Evolutionary conservation across 2,113 vertebrate species (phyloP).

Genomic region (Proterorhinus semilunaris): DNA sequence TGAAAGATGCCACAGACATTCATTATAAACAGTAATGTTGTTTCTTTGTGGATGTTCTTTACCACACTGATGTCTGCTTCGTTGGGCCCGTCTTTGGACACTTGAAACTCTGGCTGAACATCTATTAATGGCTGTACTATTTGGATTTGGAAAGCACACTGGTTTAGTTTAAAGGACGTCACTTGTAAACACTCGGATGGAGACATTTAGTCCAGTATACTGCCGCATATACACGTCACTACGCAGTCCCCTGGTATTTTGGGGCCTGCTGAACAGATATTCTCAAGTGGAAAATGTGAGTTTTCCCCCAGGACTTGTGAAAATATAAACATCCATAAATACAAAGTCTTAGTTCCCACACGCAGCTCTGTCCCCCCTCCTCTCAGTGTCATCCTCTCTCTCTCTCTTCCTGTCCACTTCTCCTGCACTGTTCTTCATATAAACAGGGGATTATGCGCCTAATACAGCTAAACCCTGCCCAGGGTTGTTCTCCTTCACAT

Average conservation of each 20-base stretch:
- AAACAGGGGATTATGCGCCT: constrained; percentile 36
- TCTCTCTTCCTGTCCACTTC: constrained; percentile 34
- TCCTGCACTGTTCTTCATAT: constrained; percentile 22
- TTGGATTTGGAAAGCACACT: constrained; percentile 26
- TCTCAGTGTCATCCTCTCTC: constrained; percentile 35
- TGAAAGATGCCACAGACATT: constrained; percentile 12
- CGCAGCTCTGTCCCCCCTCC: constrained; percentile 37
- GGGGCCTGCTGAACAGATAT: constrained; percentile 46
- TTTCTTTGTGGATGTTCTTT: constrained; percentile 42
- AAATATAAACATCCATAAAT: constrained; percentile 75
- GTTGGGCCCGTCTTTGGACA: constrained; percentile 20
- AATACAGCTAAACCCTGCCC: constrained; percentile 23
- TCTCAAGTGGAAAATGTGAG: constrained; percentile 72
- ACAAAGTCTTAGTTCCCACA: constrained; percentile 66
- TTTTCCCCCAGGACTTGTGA: constrained; percentile 59
- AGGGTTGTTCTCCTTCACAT: not conserved
- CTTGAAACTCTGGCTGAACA: constrained; percentile 25
- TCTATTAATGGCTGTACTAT: constrained; percentile 36
- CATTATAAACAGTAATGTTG: constrained; percentile 44
- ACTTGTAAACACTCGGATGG: constrained; percentile 48
- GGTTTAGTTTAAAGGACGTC: constrained; percentile 43
- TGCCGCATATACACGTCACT: constrained; percentile 24
- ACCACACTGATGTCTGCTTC: constrained; percentile 44
- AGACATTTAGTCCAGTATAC: constrained; percentile 23
- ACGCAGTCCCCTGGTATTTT: constrained; percentile 30